Conservation (phyloP, 2,888 invertebrate genomes). For the Mellilla xanthometata region DNA sequence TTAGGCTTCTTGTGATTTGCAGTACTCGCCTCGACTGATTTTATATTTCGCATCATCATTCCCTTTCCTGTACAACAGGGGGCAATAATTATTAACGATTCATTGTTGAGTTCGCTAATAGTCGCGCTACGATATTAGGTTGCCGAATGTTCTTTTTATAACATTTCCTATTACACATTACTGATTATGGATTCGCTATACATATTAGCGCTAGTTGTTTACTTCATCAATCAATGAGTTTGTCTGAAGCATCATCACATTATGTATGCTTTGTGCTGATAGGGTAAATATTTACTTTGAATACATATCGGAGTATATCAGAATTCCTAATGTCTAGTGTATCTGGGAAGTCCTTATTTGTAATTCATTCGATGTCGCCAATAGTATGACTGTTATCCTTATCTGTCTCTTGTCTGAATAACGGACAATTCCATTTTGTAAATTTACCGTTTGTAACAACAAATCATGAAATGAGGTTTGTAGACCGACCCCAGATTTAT, state of each 20-base stretch:
- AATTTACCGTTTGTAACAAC: constrained; percentile 68
- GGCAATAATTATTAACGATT: constrained; percentile 73
- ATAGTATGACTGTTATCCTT: constrained; percentile 66
- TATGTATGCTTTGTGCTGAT: not conserved
- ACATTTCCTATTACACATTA: constrained; percentile 32
- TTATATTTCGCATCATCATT: constrained; percentile 59
- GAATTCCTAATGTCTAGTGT: constrained; percentile 1
- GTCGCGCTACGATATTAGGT: constrained; percentile 48
- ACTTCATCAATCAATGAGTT: constrained; percentile 3
- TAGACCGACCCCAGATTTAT: constrained; percentile 39
- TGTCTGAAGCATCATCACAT: constrained; percentile 2
- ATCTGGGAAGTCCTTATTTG: constrained; percentile 48
- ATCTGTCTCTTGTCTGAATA: constrained; percentile 62
- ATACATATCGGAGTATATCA: constrained; percentile 3
- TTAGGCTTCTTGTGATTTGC: constrained; percentile 42
- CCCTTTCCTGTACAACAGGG: constrained; percentile 62
- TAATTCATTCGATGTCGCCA: constrained; percentile 60
- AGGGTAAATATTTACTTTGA: constrained; percentile 7
- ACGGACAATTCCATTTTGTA: constrained; percentile 62
- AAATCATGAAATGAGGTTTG: constrained; percentile 65
- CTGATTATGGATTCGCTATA: constrained; percentile 7
- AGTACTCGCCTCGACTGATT: constrained; percentile 44
- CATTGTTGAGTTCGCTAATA: constrained; percentile 70
- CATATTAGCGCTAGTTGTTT: constrained; percentile 2
- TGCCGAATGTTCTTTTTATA: constrained; percentile 48